Base-by-base conservation (phyloP, 2,797 vertebrate genomes). In the Cyprinella venusta region DNA sequence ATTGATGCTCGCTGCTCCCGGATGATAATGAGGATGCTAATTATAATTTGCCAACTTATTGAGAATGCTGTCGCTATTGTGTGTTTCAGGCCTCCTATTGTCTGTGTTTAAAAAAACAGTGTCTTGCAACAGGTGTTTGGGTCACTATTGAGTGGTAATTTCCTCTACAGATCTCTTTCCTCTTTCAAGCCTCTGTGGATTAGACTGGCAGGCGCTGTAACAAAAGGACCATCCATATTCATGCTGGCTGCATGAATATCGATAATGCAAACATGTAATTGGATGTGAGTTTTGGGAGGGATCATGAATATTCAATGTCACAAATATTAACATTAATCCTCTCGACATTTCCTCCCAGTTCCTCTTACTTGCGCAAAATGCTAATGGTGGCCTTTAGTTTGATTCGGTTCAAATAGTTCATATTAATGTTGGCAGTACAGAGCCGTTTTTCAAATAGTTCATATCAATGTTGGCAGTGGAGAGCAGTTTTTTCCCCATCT, bases 241-340 rank as follows among this genome's bases (percentile, higher is more conserved):
- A 92, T 90, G 72, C 80, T 78, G 81, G 86, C 74, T 75, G 75
- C 89, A 89, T 91, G 90, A 92, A 92, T 94, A 93, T 94, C 92
- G 93, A 94, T 94, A 91, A 92, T 92, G 90, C 88, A 92, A 90
- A 90, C 89, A 88, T 89, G 91, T 93, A 94, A 94, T 94, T 94
- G 91, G 93, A 89, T 93, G 92, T 92, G 90, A 91, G 88, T 91
- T 87, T 94, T 93, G 88, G 54, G 72, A 68, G 15, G 84, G 64
- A 70, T 89, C 90, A 93, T 95, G 90, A 91, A 94, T 94, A 94
- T 94, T 93, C 90, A 93, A 68, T 80, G 82, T 83, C 63, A 54
- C 81, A 86, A 89, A 88, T 88, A 90, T 92, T 91, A 93, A 88
- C 89, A 88, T 88, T 89, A 87, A 91, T 72, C 87, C 88, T 86